These are phyloP conservation scores for Chaetophractus vellerosus DNA, from an alignment of 2,797 vertebrate species.

Conservation along the genomic window DNA sequence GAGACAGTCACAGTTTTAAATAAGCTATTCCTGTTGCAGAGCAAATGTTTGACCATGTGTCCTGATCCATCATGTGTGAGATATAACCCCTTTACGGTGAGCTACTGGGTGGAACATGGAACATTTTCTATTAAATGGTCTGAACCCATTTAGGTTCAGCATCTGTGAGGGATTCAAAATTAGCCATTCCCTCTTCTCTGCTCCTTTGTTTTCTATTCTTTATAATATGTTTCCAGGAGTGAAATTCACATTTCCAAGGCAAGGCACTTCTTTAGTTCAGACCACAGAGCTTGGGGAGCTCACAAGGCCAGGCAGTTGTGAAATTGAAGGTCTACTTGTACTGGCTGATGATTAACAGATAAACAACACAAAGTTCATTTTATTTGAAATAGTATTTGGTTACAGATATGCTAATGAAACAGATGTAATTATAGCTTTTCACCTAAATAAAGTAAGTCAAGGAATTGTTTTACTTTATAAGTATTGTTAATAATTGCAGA, in stretches of 20 bases:
- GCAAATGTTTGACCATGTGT: not conserved
- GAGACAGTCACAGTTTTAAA: not conserved
- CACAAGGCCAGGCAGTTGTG: not conserved
- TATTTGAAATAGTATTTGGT: not conserved
- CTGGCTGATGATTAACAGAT: not conserved
- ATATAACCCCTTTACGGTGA: not conserved
- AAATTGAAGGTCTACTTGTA: not conserved
- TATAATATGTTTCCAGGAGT: not conserved
- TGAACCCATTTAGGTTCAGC: not conserved
- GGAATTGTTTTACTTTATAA: not conserved
- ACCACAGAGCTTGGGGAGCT: not conserved
- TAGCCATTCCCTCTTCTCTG: not conserved
- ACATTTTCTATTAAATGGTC: not conserved
- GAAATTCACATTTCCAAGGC: not conserved
- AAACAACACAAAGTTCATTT: not conserved
- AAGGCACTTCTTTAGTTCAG: not conserved
- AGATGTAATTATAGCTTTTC: not conserved
- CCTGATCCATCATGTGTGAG: not conserved
- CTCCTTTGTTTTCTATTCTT: not conserved
- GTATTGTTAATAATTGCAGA: conserved; percentile 15
- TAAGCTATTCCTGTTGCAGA: not conserved
- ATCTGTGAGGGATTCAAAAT: not conserved
- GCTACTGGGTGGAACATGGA: not conserved
- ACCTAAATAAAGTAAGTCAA: not conserved
- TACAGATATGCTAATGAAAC: not conserved